Evolutionary conservation across 2,888 invertebrate genomes (phyloP), one percentile per base, ranked within the genome.

Genomic region (Ennomos quercinarius): DNA sequence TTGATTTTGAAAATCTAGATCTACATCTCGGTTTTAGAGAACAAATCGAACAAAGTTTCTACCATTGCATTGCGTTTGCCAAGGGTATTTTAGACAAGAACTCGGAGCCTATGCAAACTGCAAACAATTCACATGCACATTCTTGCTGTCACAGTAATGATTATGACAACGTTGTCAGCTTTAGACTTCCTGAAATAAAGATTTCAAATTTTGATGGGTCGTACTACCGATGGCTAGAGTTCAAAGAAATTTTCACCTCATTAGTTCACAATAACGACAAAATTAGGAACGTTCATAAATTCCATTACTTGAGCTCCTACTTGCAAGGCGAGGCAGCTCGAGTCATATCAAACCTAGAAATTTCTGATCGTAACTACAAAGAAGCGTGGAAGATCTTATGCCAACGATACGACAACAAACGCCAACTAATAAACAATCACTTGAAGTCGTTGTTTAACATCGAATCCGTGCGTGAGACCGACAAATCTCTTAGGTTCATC

Each of bases 201-300:
- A 62, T 72, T 9, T 47, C 63, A 11, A 67, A 60, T 3, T 71
- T 70, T 56, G 61, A 67, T 41, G 73, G 71, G 8, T 27, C 60
- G 2, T 70, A 58, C 35, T 62, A 41, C 39, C 50, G 53, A 10
- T 69, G 71, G 71, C 46, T 73, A 0, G 70, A 73, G 44, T 73
- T 68, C 46, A 43, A 52, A 6, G 67, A 70, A 9, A 64, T 64
- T 0, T 72, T 61, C 57, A 10, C 17, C 1, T 63, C 63, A 2
- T 37, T 71, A 2, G 61, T 71, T n/a, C 65, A 71, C 27, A 41
- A 57, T 1, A 63, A 66, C 46, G 64, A 67, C 27, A 39, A 65
- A 2, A 42, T 46, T 10, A 17, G 17, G 3, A 17, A 17, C 17
- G 17, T 17, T 17, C 17, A 17, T 17, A 17, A 17, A 17, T 17